Percentiles rank a stretch among this genome's conserved stretches.
Evolutionary conservation across 2,888 invertebrate genomes (phyloP).

Genomic region (Trichacis sp.): DNA sequence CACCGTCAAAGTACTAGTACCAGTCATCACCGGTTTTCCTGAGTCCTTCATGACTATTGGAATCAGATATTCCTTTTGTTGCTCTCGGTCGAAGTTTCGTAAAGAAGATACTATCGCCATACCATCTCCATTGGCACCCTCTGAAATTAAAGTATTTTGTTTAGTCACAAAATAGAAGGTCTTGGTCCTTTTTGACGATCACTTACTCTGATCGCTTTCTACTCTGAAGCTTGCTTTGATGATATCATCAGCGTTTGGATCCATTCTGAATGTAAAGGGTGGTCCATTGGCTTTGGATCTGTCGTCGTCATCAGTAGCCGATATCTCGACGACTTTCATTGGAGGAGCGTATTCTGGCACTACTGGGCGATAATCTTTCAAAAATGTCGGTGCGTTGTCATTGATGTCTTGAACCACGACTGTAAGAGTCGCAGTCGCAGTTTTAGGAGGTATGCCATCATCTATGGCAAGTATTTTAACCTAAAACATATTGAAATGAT

Average conservation of each 20-base stretch:
- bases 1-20: conserved; percentile 94
- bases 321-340: conserved; percentile 90
- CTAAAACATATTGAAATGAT: conserved; percentile 57
- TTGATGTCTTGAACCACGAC: conserved; percentile 96
- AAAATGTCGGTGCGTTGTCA: conserved; percentile 93
- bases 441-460: conserved; percentile 92
- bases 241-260: conserved; percentile 93
- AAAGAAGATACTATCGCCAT: conserved; percentile 97
- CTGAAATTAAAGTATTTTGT: conserved; percentile 71
- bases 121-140: conserved; percentile 97
- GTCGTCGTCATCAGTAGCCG: conserved; percentile 94
- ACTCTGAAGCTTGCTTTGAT: conserved; percentile 95
- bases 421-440: conserved; percentile 92
- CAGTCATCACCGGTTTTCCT: conserved; percentile 96
- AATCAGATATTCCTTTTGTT: conserved; percentile 95
- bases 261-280: conserved; percentile 94
- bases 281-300: conserved; percentile 95
- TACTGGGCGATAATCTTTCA: conserved; percentile 92
- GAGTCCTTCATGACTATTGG: conserved; percentile 98
- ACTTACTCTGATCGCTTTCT: conserved; percentile 93
- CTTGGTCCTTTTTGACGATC: background rate
- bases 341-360: conserved; percentile 93
- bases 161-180: background rate
- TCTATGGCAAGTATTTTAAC: conserved; percentile 96
- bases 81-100: conserved; percentile 93